phyloP scores from a whole-genome alignment of 2,888 invertebrate species.

The Aphidius colemani region DNA sequence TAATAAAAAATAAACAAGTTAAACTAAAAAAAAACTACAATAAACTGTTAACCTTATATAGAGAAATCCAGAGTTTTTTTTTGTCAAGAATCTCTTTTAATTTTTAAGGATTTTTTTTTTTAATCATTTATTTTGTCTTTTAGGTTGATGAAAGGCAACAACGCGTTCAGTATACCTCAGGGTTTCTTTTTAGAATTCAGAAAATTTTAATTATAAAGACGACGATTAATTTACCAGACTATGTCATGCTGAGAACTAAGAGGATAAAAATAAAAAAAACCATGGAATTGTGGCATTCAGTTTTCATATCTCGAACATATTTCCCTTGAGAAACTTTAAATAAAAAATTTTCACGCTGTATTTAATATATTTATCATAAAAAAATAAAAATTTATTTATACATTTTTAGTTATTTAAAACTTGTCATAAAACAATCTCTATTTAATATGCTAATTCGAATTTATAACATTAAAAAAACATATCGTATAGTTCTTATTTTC shows the following conservation, averaged over 20 bases:
- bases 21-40: neutral
- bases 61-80: slow-evolving; percentile 15
- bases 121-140: neutral
- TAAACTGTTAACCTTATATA: slow-evolving; percentile 10
- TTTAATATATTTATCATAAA: too few species aligned
- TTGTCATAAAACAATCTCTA: too few species aligned
- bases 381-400: too few species aligned
- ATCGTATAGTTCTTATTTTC: too few species aligned
- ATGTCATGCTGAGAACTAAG: slow-evolving; percentile 13
- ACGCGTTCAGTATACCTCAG: slow-evolving; percentile 15
- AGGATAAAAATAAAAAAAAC: slow-evolving; percentile 6
- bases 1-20: too few species aligned
- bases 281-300: slow-evolving; percentile 21
- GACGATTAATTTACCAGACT: slow-evolving; percentile 29
- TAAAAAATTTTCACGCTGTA: too few species aligned
- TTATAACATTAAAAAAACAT: too few species aligned
- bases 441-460: too few species aligned
- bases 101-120: neutral
- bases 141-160: slow-evolving; percentile 5
- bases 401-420: too few species aligned
- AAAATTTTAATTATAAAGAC: slow-evolving; percentile 32
- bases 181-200: slow-evolving; percentile 21
- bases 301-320: slow-evolving; percentile 26
- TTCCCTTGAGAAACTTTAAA: slow-evolving; percentile 22
- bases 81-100: neutral